Conservation (phyloP, 2,113 vertebrate species). For the Vimba vimba region DNA sequence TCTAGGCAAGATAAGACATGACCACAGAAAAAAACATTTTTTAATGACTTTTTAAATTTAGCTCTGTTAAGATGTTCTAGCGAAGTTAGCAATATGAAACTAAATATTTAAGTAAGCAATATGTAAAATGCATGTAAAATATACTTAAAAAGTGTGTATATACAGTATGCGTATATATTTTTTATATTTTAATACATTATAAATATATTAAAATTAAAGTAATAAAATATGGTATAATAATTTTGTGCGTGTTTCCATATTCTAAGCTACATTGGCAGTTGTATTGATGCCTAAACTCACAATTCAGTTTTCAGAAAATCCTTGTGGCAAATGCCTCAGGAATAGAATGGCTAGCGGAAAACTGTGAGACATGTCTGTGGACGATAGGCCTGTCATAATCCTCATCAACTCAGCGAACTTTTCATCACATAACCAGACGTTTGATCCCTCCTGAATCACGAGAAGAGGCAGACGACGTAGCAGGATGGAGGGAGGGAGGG, state of each 20-base stretch:
- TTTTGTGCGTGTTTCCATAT: background rate
- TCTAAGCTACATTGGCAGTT: background rate
- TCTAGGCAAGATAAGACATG: background rate
- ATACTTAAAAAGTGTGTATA: too few species aligned
- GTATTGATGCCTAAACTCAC: background rate
- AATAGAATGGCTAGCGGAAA: conserved; percentile 60
- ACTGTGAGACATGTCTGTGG: conserved; percentile 66
- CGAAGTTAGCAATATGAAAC: too few species aligned
- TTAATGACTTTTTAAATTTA: background rate
- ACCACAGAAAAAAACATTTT: background rate
- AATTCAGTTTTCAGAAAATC: conserved; percentile 52
- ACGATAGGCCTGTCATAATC: conserved; percentile 49
- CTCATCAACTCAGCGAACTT: conserved; percentile 9
- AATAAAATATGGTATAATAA: too few species aligned
- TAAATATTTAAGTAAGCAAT: too few species aligned
- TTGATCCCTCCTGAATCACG: conserved; percentile 49
- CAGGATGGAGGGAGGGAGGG: conserved; percentile 18
- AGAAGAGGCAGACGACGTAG: conserved; percentile 38
- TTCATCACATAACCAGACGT: conserved; percentile 13
- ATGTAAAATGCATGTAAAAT: too few species aligned
- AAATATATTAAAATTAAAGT: too few species aligned
- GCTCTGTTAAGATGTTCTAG: too few species aligned
- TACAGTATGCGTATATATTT: too few species aligned
- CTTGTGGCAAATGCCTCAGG: conserved; percentile 66
- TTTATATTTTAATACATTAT: too few species aligned